Conservation (phyloP, 2,888 invertebrate species). For the Chorisops tibialis region DNA sequence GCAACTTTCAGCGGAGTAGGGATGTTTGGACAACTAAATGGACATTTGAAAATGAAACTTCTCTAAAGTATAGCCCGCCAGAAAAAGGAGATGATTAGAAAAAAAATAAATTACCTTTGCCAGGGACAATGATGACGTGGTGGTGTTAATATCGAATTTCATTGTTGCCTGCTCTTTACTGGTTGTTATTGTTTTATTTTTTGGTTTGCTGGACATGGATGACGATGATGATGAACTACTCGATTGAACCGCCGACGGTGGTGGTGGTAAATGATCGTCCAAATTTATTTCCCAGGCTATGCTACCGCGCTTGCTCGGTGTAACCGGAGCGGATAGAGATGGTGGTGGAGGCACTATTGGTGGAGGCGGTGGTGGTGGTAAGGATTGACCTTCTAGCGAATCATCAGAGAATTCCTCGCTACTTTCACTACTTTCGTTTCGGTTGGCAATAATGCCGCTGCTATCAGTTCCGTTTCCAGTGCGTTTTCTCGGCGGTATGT, state of each 20-base stretch:
- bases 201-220: constrained; percentile 1
- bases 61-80: no score
- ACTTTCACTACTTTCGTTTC: constrained; percentile 44
- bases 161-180: constrained; percentile 1
- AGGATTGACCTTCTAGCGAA: constrained; percentile 66
- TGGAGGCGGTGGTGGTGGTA: constrained; percentile 62
- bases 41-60: no score
- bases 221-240: not conserved
- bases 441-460: constrained; percentile 11
- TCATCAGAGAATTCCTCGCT: constrained; percentile 77
- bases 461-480: constrained; percentile 26
- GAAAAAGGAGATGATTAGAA: not conserved
- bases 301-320: constrained; percentile 71
- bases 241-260: constrained; percentile 24
- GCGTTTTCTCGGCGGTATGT: constrained; percentile 29
- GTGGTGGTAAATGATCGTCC: constrained; percentile 53
- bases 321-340: constrained; percentile 52
- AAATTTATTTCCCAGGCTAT: constrained; percentile 86
- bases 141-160: not conserved
- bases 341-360: constrained; percentile 52
- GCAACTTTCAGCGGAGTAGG: no score
- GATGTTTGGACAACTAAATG: no score
- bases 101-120: constrained; percentile 31
- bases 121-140: constrained; percentile 24
- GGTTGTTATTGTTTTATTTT: not conserved